Percentiles rank a stretch among this genome's conserved stretches.
phyloP scores from a whole-genome alignment of 1,140 invertebrate species.

The Acromyrmex charruanus region DNA sequence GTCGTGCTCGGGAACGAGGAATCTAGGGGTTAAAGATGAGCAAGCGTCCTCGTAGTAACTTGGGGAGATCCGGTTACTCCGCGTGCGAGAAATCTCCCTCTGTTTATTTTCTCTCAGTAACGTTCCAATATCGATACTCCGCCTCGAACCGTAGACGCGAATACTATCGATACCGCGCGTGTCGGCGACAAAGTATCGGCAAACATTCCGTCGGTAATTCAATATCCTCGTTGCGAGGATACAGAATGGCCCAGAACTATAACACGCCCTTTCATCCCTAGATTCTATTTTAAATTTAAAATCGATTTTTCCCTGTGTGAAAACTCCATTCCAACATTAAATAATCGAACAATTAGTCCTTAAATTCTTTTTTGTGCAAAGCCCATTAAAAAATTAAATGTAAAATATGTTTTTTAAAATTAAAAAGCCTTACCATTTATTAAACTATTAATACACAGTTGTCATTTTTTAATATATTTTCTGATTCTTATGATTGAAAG shows the following conservation, averaged over 20 bases:
- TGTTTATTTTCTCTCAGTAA: slow-evolving; percentile 65
- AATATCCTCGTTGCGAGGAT: slow-evolving; percentile 57
- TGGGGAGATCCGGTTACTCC: slow-evolving; percentile 48
- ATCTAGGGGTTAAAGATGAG: slow-evolving; percentile 54
- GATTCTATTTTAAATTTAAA: slow-evolving; percentile 50
- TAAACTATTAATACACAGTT: no score
- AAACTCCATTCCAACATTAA: not conserved
- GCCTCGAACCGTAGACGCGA: slow-evolving; percentile 36
- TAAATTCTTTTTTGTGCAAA: not conserved
- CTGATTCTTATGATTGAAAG: not conserved
- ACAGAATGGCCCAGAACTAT: slow-evolving; percentile 52
- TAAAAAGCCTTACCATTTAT: not conserved
- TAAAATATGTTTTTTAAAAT: not conserved
- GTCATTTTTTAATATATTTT: slow-evolving; percentile 8
- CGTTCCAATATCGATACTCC: slow-evolving; percentile 59
- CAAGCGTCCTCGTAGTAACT: slow-evolving; percentile 50
- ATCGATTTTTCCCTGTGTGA: not conserved
- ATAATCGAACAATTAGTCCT: not conserved
- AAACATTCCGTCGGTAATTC: slow-evolving; percentile 62
- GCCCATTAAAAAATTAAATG: not conserved
- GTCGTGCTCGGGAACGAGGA: slow-evolving; percentile 6
- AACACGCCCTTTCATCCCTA: slow-evolving; percentile 21
- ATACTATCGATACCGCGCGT: slow-evolving; percentile 47
- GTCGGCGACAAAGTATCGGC: slow-evolving; percentile 62
- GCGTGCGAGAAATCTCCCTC: slow-evolving; percentile 50